These are phyloP conservation scores for Sebastes taczanowskii DNA, from an alignment of 2,797 vertebrate species.

Conservation along the genomic window DNA sequence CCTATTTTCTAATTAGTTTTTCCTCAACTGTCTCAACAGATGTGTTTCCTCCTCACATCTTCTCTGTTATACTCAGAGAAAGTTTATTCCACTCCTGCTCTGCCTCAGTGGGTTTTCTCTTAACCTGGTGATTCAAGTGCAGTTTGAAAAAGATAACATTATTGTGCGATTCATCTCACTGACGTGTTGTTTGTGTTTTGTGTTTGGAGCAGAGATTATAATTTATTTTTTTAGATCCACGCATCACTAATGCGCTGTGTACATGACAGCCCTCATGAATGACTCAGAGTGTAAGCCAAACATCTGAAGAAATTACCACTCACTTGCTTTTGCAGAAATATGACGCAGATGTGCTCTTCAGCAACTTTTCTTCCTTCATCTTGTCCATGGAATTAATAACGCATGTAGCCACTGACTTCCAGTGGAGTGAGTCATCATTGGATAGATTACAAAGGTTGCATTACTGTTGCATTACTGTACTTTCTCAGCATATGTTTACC, in stretches of 20 bases:
- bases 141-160: not conserved
- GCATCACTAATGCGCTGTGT: not conserved
- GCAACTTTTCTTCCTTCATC: conserved; percentile 31
- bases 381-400: not conserved
- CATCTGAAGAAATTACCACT: conserved; percentile 54
- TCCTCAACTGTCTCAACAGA: not conserved
- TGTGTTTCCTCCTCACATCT: not conserved
- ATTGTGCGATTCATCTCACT: not conserved
- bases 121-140: not conserved
- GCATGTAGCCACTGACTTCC: conserved; percentile 6
- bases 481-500: conserved; percentile 31
- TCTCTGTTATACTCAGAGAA: not conserved
- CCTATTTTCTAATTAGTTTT: not conserved
- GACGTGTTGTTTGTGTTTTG: conserved; percentile 6
- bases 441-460: conserved; percentile 54
- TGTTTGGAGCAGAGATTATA: not conserved
- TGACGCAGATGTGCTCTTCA: conserved; percentile 48
- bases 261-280: conserved; percentile 25
- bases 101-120: not conserved
- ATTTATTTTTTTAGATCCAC: not conserved
- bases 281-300: conserved; percentile 47
- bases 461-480: conserved; percentile 55
- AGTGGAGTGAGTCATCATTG: conserved; percentile 64
- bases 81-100: not conserved
- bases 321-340: conserved; percentile 41